Evolutionary conservation across 1,140 invertebrate genomes (phyloP).

Genomic region (Diorhabda sublineata): DNA sequence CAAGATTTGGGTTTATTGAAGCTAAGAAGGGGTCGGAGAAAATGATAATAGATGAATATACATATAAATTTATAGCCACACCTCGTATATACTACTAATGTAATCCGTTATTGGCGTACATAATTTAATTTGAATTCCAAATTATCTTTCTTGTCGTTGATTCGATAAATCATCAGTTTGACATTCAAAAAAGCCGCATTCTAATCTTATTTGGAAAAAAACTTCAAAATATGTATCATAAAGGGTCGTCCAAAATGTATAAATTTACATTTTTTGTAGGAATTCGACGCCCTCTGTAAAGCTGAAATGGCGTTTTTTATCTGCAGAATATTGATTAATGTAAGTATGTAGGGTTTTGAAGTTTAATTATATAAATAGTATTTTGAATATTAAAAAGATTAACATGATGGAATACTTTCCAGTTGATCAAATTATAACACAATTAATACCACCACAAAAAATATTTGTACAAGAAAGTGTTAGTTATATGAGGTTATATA

Average conservation of each 20-base stretch:
- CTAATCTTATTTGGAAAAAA: background rate
- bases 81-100: too few relatives aligned
- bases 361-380: background rate
- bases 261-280: conserved; percentile 54
- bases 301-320: conserved; percentile 69
- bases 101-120: too few relatives aligned
- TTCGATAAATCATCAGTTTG: background rate
- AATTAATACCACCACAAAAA: too few relatives aligned
- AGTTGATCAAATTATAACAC: too few relatives aligned
- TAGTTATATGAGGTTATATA: too few relatives aligned
- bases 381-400: background rate
- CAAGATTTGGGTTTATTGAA: too few relatives aligned
- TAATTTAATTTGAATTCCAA: background rate
- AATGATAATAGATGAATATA: too few relatives aligned
- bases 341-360: conserved; percentile 53
- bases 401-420: too few relatives aligned
- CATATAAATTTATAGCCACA: too few relatives aligned
- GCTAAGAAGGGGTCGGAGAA: too few relatives aligned
- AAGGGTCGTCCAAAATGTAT: conserved; percentile 6
- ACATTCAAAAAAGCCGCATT: background rate
- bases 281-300: conserved; percentile 70
- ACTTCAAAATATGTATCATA: background rate
- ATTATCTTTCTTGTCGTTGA: background rate
- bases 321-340: conserved; percentile 62
- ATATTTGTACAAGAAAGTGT: too few relatives aligned